Conservation (phyloP, 2,888 invertebrate genomes). For the Drosophila antonietae region DNA sequence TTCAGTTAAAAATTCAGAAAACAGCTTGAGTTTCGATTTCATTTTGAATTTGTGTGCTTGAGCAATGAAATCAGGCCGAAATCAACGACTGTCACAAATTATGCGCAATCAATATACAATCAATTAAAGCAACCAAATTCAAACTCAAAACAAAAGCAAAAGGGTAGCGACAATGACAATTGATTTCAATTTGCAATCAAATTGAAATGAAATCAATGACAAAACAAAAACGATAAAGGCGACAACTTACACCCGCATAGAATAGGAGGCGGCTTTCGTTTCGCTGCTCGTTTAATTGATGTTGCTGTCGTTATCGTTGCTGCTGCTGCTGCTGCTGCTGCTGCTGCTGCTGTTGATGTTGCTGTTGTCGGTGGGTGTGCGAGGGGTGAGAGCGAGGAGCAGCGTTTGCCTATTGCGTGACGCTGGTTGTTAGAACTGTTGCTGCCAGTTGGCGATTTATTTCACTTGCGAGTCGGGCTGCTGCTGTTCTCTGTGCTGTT, state of each 20-base stretch:
- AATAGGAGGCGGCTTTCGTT: conserved; percentile 32
- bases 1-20: not conserved
- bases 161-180: conserved; percentile 57
- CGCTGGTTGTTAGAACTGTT: conserved; percentile 68
- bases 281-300: conserved; percentile 61
- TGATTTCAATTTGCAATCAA: conserved; percentile 80
- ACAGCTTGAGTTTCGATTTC: conserved; percentile 15
- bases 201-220: conserved; percentile 79
- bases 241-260: conserved; percentile 74
- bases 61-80: conserved; percentile 47
- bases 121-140: conserved; percentile 68
- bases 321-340: conserved; percentile 9
- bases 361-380: conserved; percentile 18
- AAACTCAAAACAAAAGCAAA: conserved; percentile 27
- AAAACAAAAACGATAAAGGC: conserved; percentile 65
- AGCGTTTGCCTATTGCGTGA: conserved; percentile 63
- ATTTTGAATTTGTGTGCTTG: conserved; percentile 18
- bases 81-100: conserved; percentile 78
- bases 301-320: conserved; percentile 42
- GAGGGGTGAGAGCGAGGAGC: conserved; percentile 8
- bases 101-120: conserved; percentile 79
- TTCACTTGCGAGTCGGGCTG: conserved; percentile 61
- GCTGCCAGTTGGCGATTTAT: conserved; percentile 70
- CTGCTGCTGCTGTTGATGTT: conserved; percentile 21
- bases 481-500: conserved; percentile 37